Base-by-base conservation (phyloP, 2,888 invertebrate genomes). In the Craniophora ligustri region DNA sequence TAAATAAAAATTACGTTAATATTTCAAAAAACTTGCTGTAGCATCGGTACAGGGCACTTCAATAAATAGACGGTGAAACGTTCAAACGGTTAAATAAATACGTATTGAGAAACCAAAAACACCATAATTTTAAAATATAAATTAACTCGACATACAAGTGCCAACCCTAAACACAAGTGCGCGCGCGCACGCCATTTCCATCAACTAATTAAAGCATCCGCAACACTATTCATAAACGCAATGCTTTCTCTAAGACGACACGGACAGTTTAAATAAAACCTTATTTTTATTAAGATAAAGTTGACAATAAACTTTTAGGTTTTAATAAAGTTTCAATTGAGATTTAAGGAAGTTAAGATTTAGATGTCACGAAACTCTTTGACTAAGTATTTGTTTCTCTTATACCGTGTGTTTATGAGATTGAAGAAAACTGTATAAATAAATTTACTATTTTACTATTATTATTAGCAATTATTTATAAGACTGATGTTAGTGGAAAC, bases 141-240 rank as follows among this genome's bases (percentile, higher is more conserved):
- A n/a, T n/a, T n/a, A n/a, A n/a, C n/a, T n/a, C n/a, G n/a, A n/a
- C 21, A 38, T 6, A 1, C 8, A 1, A 35, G 8, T 47, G 53
- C 2, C 58, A 67, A 19, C 71, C 71, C 58, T 71, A 34, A 10
- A 4, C 39, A 46, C 35, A 36, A 66, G 21, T 63, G 50, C 56
- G 66, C 66, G 45, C 55, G 39, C 54, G 26, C 72, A 68, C 72
- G 72, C 69, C 54, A 72, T 72, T 68, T 68, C 63, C 47, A 68
- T 63, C 72, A 62, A 54, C 65, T 72, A 71, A 71, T 71, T 71
- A 71, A 72, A 71, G 49, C 71, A 71, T 68, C 68, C 63, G 69
- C 69, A 66, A 72, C 61, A 67, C 68, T 59, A 72, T 72, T 71
- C 71, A 71, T 72, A 68, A 68, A 57, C 54, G 69, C 63, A 68